phyloP scores from a whole-genome alignment of 2,113 vertebrate species.

The Chamaetylas fuelleborni region DNA sequence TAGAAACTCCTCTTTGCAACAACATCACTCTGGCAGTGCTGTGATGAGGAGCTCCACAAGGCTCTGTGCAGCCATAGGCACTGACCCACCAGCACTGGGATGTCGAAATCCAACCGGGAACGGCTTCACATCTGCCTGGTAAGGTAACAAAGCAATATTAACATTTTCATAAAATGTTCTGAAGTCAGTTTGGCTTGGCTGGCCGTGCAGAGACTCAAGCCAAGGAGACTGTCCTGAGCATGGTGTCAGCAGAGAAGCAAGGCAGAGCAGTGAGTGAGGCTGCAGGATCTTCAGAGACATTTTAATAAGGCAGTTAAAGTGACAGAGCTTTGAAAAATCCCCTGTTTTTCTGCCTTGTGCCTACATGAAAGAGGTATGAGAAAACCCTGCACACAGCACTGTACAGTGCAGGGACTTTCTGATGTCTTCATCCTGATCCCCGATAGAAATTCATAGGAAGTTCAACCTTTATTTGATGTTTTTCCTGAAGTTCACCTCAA shows the following conservation, averaged over 20 bases:
- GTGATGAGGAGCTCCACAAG: not conserved
- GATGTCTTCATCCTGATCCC: not conserved
- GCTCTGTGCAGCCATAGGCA: not conserved
- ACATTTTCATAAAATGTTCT: slow-evolving; percentile 44
- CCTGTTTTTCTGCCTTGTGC: not conserved
- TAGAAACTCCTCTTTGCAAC: not conserved
- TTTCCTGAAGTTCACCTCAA: not conserved
- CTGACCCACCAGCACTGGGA: not conserved
- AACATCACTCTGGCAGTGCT: not conserved
- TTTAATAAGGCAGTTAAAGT: not conserved
- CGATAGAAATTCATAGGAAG: not conserved
- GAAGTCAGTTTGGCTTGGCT: slow-evolving; percentile 58
- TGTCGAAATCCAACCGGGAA: not conserved
- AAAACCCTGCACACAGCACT: not conserved
- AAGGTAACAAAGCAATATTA: slow-evolving; percentile 37
- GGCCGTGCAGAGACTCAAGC: not conserved
- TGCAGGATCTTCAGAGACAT: not conserved
- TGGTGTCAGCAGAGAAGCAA: slow-evolving; percentile 5
- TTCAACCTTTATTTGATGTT: not conserved
- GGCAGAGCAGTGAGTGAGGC: not conserved
- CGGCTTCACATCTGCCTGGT: slow-evolving; percentile 11
- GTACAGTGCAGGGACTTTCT: not conserved
- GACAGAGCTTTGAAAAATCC: not conserved
- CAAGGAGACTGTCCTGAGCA: slow-evolving; percentile 39
- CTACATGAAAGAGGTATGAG: not conserved